Evolutionary conservation across 2,113 vertebrate genomes (phyloP), one percentile per base, ranked within the genome.

Genomic region (Jacana jacana): DNA sequence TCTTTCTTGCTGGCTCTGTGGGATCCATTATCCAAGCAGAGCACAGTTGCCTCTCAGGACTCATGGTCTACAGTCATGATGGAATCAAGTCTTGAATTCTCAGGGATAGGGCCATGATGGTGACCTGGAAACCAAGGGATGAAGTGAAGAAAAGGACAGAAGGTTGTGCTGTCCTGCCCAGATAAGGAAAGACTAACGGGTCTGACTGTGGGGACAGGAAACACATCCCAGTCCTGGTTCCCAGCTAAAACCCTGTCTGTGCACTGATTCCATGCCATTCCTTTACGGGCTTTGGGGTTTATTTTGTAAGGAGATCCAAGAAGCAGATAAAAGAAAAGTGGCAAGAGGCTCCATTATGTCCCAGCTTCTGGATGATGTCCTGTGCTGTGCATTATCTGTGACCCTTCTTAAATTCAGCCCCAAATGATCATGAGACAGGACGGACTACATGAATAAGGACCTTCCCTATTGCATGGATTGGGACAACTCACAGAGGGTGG

Each of bases 201-300:
- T 42, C 35, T 70, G 44, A 27, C 8, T 60, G 16, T 17, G 18
- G 28, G 28, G 2, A 6, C 23, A 91, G 17, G 25, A 5, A 52
- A 28, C 0, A 1, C 0, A 1, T 25, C 25, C 30, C 57, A 35
- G n/a, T 5, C 24, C 48, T 17, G 9, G 12, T 44, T 61, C 17
- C 30, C 52, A 77, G 13, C 23, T 44, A 33, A 87, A 68, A 18
- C 12, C 71, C 25, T 28, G 6, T 11, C 3, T 2, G 0, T 35
- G 33, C 48, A 35, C 44, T 24, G 15, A 54, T 31, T 58, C 63
- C 11, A 3, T 6, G 13, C 25, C 23, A 4, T 17, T 80, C 25
- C 46, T 88, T 51, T n/a, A 30, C 1, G 33, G 17, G 13, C 7
- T 39, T 28, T 39, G 22, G 40, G 22, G 25, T 20, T 63, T 6